Base-by-base conservation (phyloP, 2,113 vertebrate genomes). In the Psephotus haematonotus region DNA sequence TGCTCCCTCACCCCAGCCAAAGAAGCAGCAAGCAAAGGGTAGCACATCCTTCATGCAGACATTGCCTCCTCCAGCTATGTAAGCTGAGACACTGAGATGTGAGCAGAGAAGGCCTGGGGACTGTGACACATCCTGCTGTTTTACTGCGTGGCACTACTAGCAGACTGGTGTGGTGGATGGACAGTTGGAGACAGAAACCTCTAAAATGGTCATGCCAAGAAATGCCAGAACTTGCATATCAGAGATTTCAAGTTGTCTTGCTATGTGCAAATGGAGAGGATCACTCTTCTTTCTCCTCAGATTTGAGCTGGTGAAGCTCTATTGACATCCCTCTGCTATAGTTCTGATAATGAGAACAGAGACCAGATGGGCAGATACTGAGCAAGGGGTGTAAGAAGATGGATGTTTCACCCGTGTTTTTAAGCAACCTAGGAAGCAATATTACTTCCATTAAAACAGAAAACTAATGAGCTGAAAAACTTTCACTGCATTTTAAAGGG, bases 81-180 rank as follows among this genome's bases (percentile, higher is more conserved):
- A 41, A 78, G 20, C 13, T 67, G 59, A 23, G 44, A 29, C 43
- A 44, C 39, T 87, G 46, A 92, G 39, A 18, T 31, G 37, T 33
- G 62, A 87, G 52, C 15, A 52, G 50, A 35, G 52, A 23, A 39
- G 19, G 2, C 62, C 13, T 55, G 44, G 18, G 19, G 9, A 65
- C 10, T 13, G 29, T 12, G 44, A 47, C 10, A 4, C 16, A 17
- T 87, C 78, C 44, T 86, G 68, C 37, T 41, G 9, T 13, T 20
- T 67, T 65, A 18, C 27, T 0, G 0, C 1, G 1, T 16, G 50
- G 31, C 31, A 11, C 39, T 50, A 7, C 41, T 31, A 57, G 19
- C 28, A n/a, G 23, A 67, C 29, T 28, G 57, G 19, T n/a, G 5
- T 0, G 0, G 17, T 46, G 37, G 31, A 33, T 37, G 37, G n/a